These are phyloP conservation scores for Mayetiola destructor DNA, from an alignment of 2,888 invertebrate genomes.

Conservation along the genomic window DNA sequence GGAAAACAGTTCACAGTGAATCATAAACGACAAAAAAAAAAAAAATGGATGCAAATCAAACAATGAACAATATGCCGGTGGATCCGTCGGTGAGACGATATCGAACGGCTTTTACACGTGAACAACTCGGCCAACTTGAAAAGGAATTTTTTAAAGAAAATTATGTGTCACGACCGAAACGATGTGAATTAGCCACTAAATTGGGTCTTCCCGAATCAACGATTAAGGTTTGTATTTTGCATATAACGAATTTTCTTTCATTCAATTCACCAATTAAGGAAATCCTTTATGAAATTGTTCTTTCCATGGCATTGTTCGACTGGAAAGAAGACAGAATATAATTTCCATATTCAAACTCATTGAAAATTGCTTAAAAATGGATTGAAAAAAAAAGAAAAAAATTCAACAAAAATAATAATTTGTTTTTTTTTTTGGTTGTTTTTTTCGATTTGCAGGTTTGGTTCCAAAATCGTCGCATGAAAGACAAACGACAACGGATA, in stretches of 20 bases:
- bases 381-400: too few relatives aligned
- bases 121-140: constrained; percentile 81
- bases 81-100: constrained; percentile 72
- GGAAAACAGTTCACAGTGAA: constrained; percentile 37
- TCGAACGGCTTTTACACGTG: constrained; percentile 91
- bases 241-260: neutral
- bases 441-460: constrained; percentile 83
- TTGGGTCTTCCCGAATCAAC: constrained; percentile 91
- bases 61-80: constrained; percentile 44
- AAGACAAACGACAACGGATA: constrained; percentile 93
- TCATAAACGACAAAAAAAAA: constrained; percentile 24
- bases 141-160: constrained; percentile 95
- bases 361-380: constrained; percentile 47
- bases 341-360: constrained; percentile 27
- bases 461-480: constrained; percentile 50
- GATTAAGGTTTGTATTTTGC: constrained; percentile 63
- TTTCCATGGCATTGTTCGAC: constrained; percentile 28
- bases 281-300: neutral
- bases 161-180: constrained; percentile 86
- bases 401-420: neutral
- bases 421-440: too few relatives aligned
- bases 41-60: constrained; percentile 19
- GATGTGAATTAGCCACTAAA: constrained; percentile 88
- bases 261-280: constrained; percentile 15
- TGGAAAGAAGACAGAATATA: neutral